Base-by-base conservation (phyloP, 2,888 invertebrate species). In the Euplexia lucipara region DNA sequence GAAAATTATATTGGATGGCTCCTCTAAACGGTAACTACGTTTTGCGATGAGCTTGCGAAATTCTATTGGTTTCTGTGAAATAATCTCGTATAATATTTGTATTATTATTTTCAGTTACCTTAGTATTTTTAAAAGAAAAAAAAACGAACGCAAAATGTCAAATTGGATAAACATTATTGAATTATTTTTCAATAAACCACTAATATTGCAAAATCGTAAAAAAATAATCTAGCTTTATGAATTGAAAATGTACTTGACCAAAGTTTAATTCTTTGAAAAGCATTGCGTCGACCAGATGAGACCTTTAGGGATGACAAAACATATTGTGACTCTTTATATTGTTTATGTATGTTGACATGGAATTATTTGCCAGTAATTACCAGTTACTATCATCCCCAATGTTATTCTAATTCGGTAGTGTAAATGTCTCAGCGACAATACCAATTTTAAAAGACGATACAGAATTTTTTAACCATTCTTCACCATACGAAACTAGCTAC, bases 1-100 rank as follows among this genome's bases (percentile, higher is more conserved):
- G 63, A 20, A 52, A 53, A 72, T 72, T 71, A 66, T 60, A 66
- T 72, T 66, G 51, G 67, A 74, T 73, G 52, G 42, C 18, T 66
- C 16, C 4, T 52, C 16, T 73, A 59, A 48, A 52, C 8, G 49
- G 39, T 58, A 37, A 48, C 37, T 35, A 18, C 52, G 42, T 34
- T 74, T 61, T 45, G 35, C 71, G 64, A 53, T 57, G 51, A 41
- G 26, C 41, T 75, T 18, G 35, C 37, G 35, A 45, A 63, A 58
- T 76, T 8, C 53, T 70, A 72, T 70, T 76, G 47, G 34, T 32
- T 63, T 54, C 56, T 30, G 16, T 37, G 12, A 76, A 42, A 39
- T 41, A 42, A 56, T 70, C 30, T 70, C 45, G 2, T 45, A 34
- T 48, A 34, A 52, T 49, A 35, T 39, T 16, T 39, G n/a, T 59